A percentile compares a stretch with the other conserved stretches of the same genome.
These are phyloP conservation scores for Cacatua alba DNA, from an alignment of 2,113 vertebrate genomes.

Conservation along the genomic window DNA sequence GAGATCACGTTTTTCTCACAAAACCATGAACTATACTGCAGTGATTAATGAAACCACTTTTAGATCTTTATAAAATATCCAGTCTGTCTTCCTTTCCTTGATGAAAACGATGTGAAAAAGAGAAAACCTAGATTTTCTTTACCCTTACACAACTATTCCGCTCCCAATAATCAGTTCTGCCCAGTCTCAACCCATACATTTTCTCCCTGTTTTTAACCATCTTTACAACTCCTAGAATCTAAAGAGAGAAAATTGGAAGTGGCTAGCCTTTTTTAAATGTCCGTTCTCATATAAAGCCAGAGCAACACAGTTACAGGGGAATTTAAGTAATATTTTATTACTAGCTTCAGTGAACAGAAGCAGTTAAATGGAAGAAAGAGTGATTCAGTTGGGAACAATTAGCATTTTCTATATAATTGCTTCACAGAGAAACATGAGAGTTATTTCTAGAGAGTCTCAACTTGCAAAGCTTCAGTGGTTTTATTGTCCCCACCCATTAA, in stretches of 20 bases:
- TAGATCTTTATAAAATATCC: background rate
- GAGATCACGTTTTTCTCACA: background rate
- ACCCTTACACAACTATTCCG: background rate
- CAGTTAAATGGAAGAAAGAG: background rate
- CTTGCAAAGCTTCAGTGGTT: constrained; percentile 49
- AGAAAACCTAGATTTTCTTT: background rate
- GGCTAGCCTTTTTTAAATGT: background rate
- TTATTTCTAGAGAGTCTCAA: constrained; percentile 54
- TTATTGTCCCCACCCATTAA: constrained; percentile 52
- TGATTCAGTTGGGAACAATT: constrained; percentile 43
- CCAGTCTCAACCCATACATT: background rate
- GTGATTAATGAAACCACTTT: background rate
- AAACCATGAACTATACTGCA: background rate
- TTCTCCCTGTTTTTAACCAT: background rate
- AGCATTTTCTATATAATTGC: constrained; percentile 41
- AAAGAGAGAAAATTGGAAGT: background rate
- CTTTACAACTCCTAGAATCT: background rate
- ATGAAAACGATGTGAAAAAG: background rate
- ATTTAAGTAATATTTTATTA: background rate
- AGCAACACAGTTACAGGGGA: background rate
- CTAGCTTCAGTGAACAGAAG: background rate
- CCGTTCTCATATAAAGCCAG: background rate
- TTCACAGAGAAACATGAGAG: constrained; percentile 39
- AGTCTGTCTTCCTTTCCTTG: background rate
- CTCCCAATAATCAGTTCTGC: background rate